Conservation (phyloP, 2,888 invertebrate genomes). For the Rotaria macrura region DNA sequence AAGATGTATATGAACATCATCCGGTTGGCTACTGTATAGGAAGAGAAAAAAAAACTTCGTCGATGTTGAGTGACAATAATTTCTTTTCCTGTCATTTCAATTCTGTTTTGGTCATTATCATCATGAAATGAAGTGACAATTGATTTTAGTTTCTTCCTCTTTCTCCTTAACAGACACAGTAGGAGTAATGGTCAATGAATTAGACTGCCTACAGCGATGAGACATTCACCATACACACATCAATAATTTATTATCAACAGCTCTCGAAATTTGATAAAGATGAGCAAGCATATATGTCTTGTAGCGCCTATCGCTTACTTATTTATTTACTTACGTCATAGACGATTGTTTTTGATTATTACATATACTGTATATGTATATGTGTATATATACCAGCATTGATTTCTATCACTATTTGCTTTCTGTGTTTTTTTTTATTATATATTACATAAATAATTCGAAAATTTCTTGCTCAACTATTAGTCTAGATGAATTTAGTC, state of each 20-base stretch:
- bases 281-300: neutral
- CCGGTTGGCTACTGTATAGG: neutral
- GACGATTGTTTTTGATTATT: neutral
- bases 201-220: conserved; percentile 8
- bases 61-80: neutral
- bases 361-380: neutral
- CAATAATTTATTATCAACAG: neutral
- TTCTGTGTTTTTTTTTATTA: no score
- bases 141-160: neutral
- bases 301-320: neutral
- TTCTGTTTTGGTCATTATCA: neutral
- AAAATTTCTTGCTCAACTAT: neutral
- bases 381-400: neutral
- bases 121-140: conserved; percentile 12
- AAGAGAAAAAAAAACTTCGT: neutral
- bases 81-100: neutral
- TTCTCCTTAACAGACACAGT: neutral
- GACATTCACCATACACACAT: neutral
- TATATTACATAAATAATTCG: neutral
- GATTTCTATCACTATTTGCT: neutral
- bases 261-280: neutral
- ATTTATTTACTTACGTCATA: neutral
- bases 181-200: neutral
- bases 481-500: neutral
- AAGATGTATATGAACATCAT: neutral